Evolutionary conservation across 2,888 invertebrate genomes (phyloP).

Genomic region (Philereme vetulata): DNA sequence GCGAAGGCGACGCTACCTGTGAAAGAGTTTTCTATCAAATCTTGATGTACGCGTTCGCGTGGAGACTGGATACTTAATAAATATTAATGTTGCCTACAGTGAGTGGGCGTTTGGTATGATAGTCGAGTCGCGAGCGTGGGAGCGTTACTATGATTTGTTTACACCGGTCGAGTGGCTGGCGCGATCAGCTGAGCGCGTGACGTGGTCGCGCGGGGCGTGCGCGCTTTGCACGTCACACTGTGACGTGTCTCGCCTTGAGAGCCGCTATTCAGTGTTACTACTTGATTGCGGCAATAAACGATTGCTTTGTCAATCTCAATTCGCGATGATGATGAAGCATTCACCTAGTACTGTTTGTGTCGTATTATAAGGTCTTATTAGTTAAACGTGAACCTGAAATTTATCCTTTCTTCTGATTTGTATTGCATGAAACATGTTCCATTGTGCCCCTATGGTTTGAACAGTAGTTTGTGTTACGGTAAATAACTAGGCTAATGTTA

Average conservation of each 20-base stretch:
- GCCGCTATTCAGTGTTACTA: constrained; percentile 24
- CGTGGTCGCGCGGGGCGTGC: constrained; percentile 52
- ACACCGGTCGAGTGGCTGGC: constrained; percentile 60
- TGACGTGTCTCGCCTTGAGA: constrained; percentile 48
- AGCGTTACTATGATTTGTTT: constrained; percentile 80
- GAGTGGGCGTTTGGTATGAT: constrained; percentile 38
- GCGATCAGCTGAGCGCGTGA: constrained; percentile 76
- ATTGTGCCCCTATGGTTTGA: no score
- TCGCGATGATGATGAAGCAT: constrained; percentile 28
- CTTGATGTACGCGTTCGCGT: constrained; percentile 31
- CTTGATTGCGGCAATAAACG: constrained; percentile 33
- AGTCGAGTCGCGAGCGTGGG: constrained; percentile 59
- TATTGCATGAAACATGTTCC: neutral
- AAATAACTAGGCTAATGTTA: constrained; percentile 12
- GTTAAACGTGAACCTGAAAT: constrained; percentile 6
- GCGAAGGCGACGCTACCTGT: neutral
- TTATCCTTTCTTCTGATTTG: constrained; percentile 16
- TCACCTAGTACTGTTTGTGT: constrained; percentile 23
- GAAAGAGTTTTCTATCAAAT: constrained; percentile 24
- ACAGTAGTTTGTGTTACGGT: constrained; percentile 2
- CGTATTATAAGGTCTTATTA: neutral
- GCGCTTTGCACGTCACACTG: constrained; percentile 49
- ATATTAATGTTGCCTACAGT: constrained; percentile 44
- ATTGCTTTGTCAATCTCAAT: constrained; percentile 37
- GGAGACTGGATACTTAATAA: constrained; percentile 40